These are phyloP conservation scores for Cryptotermes secundus DNA, from an alignment of 1,140 invertebrate species.

Conservation along the genomic window DNA sequence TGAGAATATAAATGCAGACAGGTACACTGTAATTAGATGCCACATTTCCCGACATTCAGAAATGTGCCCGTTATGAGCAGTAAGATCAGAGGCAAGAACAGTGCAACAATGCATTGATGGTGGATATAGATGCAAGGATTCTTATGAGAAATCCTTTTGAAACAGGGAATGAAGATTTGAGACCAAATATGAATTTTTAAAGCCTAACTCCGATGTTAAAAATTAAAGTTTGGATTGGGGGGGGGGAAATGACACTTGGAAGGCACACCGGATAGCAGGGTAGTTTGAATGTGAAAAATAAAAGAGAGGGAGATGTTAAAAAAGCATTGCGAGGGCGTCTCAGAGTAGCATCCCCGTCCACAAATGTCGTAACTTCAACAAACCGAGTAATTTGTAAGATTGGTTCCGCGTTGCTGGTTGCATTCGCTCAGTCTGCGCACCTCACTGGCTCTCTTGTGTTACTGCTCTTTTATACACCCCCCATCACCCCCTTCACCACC, in stretches of 20 bases:
- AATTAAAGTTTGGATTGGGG: constrained; percentile 35
- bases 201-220: constrained; percentile 40
- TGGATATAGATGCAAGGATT: background rate
- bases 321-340: constrained; percentile 39
- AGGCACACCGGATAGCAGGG: background rate
- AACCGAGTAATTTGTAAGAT: constrained; percentile 45
- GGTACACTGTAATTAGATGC: no score
- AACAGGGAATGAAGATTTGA: background rate
- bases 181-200: constrained; percentile 22
- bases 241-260: background rate
- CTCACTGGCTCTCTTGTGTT: background rate
- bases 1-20: no score
- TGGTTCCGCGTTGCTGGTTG: constrained; percentile 37
- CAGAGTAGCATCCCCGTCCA: constrained; percentile 41
- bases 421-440: background rate
- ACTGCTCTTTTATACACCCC: background rate
- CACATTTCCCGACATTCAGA: background rate
- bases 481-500: background rate
- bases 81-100: background rate
- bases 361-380: constrained; percentile 20
- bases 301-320: constrained; percentile 38
- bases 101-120: background rate
- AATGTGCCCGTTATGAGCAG: background rate
- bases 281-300: constrained; percentile 31
- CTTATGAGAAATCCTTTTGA: background rate